Percentiles rank a stretch among this genome's conserved stretches.
Evolutionary conservation across 2,888 invertebrate genomes (phyloP).

Genomic region (Zonitis immaculata): DNA sequence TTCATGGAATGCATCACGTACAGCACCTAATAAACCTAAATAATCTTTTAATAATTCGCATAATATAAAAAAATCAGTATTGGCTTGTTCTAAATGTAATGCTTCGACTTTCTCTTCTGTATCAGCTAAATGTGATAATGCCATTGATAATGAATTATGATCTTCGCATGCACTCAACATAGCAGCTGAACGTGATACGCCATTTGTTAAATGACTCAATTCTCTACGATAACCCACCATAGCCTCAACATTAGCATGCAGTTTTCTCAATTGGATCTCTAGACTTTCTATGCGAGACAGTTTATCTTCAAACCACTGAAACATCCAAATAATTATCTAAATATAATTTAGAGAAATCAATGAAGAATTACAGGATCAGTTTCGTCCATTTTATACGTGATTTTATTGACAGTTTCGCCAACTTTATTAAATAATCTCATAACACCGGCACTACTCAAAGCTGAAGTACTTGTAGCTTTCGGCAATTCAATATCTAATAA

Average conservation of each 20-base stretch:
- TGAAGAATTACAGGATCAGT: conserved; percentile 78
- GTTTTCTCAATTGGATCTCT: conserved; percentile 80
- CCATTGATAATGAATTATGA: conserved; percentile 84
- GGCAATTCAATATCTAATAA: conserved; percentile 79
- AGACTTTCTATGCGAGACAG: conserved; percentile 85
- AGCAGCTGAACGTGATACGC: conserved; percentile 82
- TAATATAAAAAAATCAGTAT: conserved; percentile 89
- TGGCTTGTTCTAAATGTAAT: conserved; percentile 86
- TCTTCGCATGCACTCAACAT: conserved; percentile 91
- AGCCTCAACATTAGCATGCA: conserved; percentile 82
- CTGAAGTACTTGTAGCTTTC: conserved; percentile 91
- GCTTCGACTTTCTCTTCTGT: conserved; percentile 82
- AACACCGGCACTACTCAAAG: conserved; percentile 92
- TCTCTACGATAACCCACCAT: conserved; percentile 84
- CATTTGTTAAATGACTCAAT: conserved; percentile 70
- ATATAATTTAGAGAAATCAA: not conserved
- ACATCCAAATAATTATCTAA: not conserved
- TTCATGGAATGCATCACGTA: conserved; percentile 76
- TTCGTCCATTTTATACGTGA: conserved; percentile 99
- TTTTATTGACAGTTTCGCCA: conserved; percentile 96
- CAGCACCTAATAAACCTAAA: conserved; percentile 83
- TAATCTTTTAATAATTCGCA: conserved; percentile 96
- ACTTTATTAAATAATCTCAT: conserved; percentile 92
- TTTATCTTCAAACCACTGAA: conserved; percentile 98
- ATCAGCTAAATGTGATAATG: conserved; percentile 85